These are phyloP conservation scores for Drosophila neocordata DNA, from an alignment of 1,140 invertebrate species.

Conservation along the genomic window DNA sequence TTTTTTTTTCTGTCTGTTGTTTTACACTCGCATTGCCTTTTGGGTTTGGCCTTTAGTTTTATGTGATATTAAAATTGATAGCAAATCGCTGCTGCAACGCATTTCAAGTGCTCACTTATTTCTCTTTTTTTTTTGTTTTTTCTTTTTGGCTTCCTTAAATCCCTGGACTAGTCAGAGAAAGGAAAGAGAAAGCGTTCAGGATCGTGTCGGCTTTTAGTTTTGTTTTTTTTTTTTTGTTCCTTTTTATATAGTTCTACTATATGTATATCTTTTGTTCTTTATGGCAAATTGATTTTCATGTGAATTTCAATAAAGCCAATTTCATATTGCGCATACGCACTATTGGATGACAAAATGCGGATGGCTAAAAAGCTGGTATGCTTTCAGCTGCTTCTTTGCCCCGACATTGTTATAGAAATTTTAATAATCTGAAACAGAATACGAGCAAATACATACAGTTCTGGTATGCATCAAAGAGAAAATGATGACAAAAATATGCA, in stretches of 20 bases:
- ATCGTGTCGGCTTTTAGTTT: conserved; percentile 21
- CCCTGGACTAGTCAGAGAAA: background rate
- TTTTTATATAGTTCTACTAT: conserved; percentile 40
- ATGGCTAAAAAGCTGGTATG: conserved; percentile 16
- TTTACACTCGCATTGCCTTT: conserved; percentile 66
- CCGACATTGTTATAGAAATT: background rate
- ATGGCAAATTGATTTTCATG: conserved; percentile 73
- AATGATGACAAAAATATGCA: background rate
- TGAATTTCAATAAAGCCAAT: conserved; percentile 77
- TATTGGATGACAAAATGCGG: conserved; percentile 22
- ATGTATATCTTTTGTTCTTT: conserved; percentile 49
- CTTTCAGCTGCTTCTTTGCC: conserved; percentile 15
- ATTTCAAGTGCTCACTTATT: conserved; percentile 59
- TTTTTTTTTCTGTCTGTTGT: conserved; percentile 36
- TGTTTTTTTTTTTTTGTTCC: conserved; percentile 32
- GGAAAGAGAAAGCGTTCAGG: background rate
- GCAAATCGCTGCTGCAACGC: conserved; percentile 73
- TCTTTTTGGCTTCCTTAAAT: background rate
- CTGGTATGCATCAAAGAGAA: conserved; percentile 2
- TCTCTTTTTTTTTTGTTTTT: background rate
- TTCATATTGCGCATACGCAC: conserved; percentile 69
- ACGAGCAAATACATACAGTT: background rate
- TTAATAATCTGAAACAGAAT: conserved; percentile 3
- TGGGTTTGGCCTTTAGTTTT: conserved; percentile 72
- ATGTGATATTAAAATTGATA: conserved; percentile 81